Evolutionary conservation across 1,140 invertebrate species (phyloP), one percentile per base, ranked within the genome.

Genomic region (Aporrectodea caliginosa): DNA sequence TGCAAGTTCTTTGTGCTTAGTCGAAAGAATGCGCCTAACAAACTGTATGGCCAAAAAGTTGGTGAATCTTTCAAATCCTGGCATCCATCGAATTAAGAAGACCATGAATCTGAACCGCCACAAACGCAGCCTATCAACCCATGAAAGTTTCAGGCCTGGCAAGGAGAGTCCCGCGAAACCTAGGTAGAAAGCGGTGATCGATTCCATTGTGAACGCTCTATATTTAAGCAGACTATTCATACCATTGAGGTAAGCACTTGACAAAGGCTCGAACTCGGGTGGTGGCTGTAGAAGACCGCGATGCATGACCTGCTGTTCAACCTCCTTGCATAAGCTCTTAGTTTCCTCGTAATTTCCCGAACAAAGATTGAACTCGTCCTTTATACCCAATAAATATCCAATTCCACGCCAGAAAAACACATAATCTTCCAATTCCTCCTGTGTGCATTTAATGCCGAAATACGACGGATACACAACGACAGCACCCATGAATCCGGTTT

Each of bases 331-430:
- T 1, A 90, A 83, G 35, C 84, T 70, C 70, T 83, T 81, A 0
- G 90, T 84, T 33, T 90, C 88, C 30, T 86, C 82, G 35, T 90
- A 81, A 34, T 82, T 86, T 0, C 89, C 90, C 0, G 85, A 83
- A 81, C 91, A 92, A 33, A 92, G 88, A 82, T 92, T 92, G 80
- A 88, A 91, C 91, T 91, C 91, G 83, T 96, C 94, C 81, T 94
- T 91, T 22, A 95, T 91, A 1, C 95, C 95, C 71, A 96, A 90
- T 83, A 94, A 86, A 83, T 92, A 90, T 0, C 94, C 94, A 35
- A 96, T 91, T 0, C 93, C 92, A 69, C 91, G 90, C 94, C 94
- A 96, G 82, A 95, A 92, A 85, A 96, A 94, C 0, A 93, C 86
- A 74, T 94, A 92, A n/a, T 92, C 92, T 73, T 93, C 92, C n/a